Percentiles rank a stretch among this genome's conserved stretches.
Evolutionary conservation across 2,113 vertebrate species (phyloP).

Genomic region (Chitala chitala): DNA sequence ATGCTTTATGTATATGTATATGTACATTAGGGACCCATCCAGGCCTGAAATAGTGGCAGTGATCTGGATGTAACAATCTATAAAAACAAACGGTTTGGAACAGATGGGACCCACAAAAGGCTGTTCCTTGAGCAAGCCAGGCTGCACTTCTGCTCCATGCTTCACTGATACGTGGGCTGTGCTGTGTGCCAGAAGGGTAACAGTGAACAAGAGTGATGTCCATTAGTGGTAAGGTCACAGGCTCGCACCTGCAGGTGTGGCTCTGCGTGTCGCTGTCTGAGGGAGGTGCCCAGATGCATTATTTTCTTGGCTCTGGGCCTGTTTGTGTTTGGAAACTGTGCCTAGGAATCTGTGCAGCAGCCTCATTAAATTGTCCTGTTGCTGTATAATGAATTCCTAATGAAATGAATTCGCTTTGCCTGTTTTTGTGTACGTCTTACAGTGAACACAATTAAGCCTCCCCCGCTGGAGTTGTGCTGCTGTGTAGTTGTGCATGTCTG

Average conservation of each 20-base stretch:
- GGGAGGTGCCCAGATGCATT: background rate
- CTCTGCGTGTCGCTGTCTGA: background rate
- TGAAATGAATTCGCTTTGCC: slow-evolving; percentile 8
- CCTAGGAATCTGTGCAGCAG: slow-evolving; percentile 37
- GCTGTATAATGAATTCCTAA: slow-evolving; percentile 53
- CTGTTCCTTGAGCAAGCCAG: background rate
- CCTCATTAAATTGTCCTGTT: slow-evolving; percentile 49
- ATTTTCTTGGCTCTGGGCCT: slow-evolving; percentile 18
- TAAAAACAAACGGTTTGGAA: slow-evolving; percentile 8
- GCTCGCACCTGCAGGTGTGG: background rate
- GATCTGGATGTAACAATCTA: background rate
- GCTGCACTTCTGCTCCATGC: background rate
- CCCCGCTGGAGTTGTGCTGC: background rate
- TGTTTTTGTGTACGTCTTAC: background rate
- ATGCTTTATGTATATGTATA: background rate
- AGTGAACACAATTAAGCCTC: background rate
- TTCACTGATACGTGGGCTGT: background rate
- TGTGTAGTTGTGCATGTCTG: background rate
- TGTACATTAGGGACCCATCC: background rate
- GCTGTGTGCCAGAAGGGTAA: background rate
- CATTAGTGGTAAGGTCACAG: background rate
- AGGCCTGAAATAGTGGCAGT: background rate
- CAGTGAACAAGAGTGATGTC: background rate
- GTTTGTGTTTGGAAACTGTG: slow-evolving; percentile 26
- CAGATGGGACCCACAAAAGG: background rate